Conservation (phyloP, 2,888 invertebrate species). For the Parelbella ahira region DNA sequence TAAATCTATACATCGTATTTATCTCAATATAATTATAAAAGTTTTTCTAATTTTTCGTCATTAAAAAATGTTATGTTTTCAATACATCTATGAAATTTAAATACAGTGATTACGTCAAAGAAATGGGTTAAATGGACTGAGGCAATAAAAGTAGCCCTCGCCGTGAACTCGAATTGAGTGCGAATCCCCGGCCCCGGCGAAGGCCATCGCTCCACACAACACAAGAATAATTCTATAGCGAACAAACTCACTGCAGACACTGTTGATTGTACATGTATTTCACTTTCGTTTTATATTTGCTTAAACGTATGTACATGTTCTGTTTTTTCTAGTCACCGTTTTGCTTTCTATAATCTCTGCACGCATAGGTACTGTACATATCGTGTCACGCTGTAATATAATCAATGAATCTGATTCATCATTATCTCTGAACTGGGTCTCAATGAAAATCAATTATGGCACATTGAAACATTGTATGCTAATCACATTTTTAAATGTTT, state of each 20-base stretch:
- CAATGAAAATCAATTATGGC: conserved; percentile 12
- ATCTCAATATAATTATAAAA: too few relatives aligned
- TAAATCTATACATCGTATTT: too few relatives aligned
- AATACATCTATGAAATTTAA: too few relatives aligned
- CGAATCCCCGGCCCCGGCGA: conserved; percentile 47
- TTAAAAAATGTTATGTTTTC: too few relatives aligned
- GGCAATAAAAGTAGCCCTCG: conserved; percentile 68
- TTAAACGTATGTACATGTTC: conserved; percentile 1
- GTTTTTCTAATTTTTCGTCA: too few relatives aligned
- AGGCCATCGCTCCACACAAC: conserved; percentile 42
- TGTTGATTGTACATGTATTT: conserved; percentile 25
- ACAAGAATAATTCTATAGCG: conserved; percentile 19
- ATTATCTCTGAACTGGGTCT: conserved; percentile 1
- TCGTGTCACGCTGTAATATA: not conserved
- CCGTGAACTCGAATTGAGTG: conserved; percentile 58
- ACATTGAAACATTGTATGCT: conserved; percentile 14
- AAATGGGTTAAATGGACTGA: conserved; percentile 67
- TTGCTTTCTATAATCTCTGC: conserved; percentile 7
- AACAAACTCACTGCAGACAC: conserved; percentile 24
- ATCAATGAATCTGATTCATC: conserved; percentile 15
- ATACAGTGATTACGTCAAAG: conserved; percentile 59
- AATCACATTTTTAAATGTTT: conserved; percentile 11
- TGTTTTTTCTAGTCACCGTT: conserved; percentile 6
- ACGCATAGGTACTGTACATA: not conserved
- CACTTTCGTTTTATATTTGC: conserved; percentile 31